phyloP scores from a whole-genome alignment of 2,888 invertebrate genomes.

The Gymnosoma rotundatum region DNA sequence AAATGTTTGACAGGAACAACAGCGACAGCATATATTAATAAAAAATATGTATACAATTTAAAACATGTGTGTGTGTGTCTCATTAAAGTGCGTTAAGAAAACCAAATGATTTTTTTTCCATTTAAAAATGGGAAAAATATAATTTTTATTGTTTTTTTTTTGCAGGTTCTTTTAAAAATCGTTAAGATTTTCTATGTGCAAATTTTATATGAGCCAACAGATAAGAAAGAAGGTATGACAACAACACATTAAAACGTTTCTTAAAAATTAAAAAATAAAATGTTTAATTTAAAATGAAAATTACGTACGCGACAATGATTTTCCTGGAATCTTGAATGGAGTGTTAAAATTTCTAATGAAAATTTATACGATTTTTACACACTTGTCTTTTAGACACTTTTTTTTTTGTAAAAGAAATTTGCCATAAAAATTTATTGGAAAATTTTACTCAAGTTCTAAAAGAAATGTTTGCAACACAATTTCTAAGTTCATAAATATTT shows the following conservation, averaged over 20 bases:
- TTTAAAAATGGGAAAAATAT: background rate
- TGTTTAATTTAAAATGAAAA: slow-evolving; percentile 1
- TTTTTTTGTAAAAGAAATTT: no score
- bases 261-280: no score
- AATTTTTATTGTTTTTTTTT: background rate
- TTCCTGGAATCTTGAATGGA: slow-evolving; percentile 1
- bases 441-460: background rate
- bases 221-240: background rate
- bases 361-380: background rate
- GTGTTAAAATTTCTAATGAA: background rate
- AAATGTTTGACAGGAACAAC: background rate
- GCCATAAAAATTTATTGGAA: background rate
- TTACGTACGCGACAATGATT: background rate
- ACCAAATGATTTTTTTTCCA: background rate
- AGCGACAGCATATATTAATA: background rate
- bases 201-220: slow-evolving; percentile 10
- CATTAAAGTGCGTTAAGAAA: slow-evolving; percentile 3
- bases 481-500: background rate
- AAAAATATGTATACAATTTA: background rate
- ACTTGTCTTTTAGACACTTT: background rate
- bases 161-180: background rate
- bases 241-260: background rate
- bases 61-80: background rate
- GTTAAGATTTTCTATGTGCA: background rate
- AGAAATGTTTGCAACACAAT: background rate